Conservation (phyloP, 1,140 invertebrate species). For the Cyrtorhinus lividipennis region DNA sequence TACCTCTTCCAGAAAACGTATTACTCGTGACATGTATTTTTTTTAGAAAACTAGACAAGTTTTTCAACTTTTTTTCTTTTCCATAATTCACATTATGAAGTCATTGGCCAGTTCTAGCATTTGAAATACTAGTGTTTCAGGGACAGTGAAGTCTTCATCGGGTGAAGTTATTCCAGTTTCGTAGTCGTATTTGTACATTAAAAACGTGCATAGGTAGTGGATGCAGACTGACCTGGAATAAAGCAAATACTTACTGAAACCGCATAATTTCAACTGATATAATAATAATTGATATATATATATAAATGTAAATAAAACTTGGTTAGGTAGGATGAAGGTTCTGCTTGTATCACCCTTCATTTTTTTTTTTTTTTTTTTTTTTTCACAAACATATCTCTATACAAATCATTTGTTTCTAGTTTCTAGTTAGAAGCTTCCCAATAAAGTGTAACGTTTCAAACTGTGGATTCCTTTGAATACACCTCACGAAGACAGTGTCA, state of each 20-base stretch:
- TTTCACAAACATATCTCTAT: too few relatives aligned
- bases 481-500: neutral
- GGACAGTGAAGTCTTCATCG: neutral
- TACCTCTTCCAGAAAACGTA: too few relatives aligned
- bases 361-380: too few relatives aligned
- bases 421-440: too few relatives aligned
- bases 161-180: neutral
- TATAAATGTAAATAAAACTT: neutral
- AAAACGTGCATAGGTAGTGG: neutral
- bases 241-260: neutral
- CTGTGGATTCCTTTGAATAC: neutral
- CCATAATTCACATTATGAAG: neutral
- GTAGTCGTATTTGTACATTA: slow-evolving; percentile 2
- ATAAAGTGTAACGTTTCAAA: too few relatives aligned
- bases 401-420: neutral
- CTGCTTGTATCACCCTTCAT: too few relatives aligned
- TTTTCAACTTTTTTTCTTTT: too few relatives aligned
- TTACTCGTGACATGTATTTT: too few relatives aligned
- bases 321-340: neutral
- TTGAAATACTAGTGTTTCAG: neutral
- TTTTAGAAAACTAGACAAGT: too few relatives aligned
- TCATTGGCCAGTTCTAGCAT: neutral
- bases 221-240: neutral
- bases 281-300: neutral
- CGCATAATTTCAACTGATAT: neutral